Conservation (phyloP, 2,113 vertebrate species). For the Pomatostomus ruficeps region DNA sequence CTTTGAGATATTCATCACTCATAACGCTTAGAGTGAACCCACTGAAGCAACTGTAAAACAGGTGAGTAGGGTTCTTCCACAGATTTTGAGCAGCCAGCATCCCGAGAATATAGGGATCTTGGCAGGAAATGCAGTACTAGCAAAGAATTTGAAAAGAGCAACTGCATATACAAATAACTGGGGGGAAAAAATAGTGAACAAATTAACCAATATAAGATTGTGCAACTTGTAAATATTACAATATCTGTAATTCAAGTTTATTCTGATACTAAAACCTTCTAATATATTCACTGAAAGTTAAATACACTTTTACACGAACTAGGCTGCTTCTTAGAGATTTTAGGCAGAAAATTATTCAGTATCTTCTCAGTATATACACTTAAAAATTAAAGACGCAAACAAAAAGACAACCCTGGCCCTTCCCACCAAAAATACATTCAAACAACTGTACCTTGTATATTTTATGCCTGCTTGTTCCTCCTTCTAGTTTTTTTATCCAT, state of each 20-base stretch:
- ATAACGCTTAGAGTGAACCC: background rate
- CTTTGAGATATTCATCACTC: background rate
- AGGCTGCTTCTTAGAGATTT: background rate
- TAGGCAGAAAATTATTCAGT: background rate
- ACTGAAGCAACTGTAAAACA: background rate
- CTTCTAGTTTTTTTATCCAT: background rate
- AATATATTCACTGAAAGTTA: background rate
- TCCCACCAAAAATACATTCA: background rate
- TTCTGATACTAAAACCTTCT: background rate
- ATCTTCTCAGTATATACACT: background rate
- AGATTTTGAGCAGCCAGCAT: background rate
- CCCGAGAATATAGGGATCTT: fast-evolving
- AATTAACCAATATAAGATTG: background rate
- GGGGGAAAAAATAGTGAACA: background rate
- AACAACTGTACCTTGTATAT: background rate
- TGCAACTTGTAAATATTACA: background rate
- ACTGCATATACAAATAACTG: background rate
- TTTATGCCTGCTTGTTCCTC: background rate
- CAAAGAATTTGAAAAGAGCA: background rate
- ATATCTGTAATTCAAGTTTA: background rate
- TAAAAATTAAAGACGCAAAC: background rate
- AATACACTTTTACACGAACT: background rate
- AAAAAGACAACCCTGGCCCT: background rate
- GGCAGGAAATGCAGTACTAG: background rate
- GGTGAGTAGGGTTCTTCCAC: background rate